These are phyloP conservation scores for Caretta caretta DNA, from an alignment of 2,113 vertebrate genomes.

Conservation along the genomic window DNA sequence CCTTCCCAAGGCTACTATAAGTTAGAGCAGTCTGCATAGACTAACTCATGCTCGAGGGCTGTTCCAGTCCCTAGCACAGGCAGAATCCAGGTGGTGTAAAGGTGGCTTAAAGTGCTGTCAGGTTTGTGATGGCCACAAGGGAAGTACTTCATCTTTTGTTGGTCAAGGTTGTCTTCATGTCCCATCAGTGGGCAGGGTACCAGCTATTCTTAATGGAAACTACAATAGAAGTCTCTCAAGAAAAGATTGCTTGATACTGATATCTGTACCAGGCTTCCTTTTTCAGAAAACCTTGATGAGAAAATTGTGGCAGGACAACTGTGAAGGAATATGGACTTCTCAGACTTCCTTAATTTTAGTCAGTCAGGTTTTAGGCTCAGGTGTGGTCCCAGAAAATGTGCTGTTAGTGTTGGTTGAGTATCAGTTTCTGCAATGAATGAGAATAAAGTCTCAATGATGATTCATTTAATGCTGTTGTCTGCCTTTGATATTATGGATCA, in stretches of 20 bases:
- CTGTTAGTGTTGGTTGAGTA: accelerated
- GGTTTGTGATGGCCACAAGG: neutral
- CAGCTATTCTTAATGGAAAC: neutral
- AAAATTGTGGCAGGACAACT: neutral
- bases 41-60: conserved; percentile 15
- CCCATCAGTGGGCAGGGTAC: neutral
- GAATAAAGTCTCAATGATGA: neutral
- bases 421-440: neutral
- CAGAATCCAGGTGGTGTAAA: neutral
- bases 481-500: no score
- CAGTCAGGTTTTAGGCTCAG: neutral
- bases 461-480: neutral
- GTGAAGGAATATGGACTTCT: neutral
- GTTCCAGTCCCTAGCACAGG: neutral
- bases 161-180: neutral
- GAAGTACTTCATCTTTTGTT: neutral
- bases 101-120: neutral
- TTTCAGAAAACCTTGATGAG: accelerated
- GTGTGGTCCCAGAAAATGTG: neutral
- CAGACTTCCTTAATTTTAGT: neutral
- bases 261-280: neutral
- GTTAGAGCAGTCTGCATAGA: neutral
- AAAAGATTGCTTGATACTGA: neutral
- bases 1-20: neutral
- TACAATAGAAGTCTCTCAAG: neutral